Percentiles rank a stretch among this genome's conserved stretches.
These are phyloP conservation scores for Pangasius mekongensis DNA, from an alignment of 2,797 vertebrate genomes.

Conservation along the genomic window DNA sequence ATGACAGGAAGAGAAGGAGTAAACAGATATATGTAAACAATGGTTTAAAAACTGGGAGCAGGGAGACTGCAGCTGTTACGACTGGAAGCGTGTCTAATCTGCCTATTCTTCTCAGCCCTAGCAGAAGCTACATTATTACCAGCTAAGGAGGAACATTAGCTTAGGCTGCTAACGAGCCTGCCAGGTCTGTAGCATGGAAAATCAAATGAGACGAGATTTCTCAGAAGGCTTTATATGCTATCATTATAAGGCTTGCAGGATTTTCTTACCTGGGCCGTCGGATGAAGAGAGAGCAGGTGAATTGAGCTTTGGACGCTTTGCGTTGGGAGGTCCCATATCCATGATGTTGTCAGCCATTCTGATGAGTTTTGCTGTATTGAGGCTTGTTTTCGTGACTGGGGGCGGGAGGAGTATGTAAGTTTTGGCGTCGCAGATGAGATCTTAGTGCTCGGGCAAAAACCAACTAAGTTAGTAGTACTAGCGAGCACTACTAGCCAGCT, in stretches of 20 bases:
- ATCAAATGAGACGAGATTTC: neutral
- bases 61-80: neutral
- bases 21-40: neutral
- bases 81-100: neutral
- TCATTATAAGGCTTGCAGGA: neutral
- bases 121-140: neutral
- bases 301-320: conserved; percentile 94
- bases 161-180: neutral
- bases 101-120: neutral
- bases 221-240: neutral
- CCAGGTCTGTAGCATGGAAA: neutral
- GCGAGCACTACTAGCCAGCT: conserved; percentile 47
- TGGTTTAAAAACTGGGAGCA: neutral
- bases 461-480: neutral
- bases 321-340: conserved; percentile 93
- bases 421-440: neutral
- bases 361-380: neutral
- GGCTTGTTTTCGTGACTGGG: neutral
- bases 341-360: conserved; percentile 90
- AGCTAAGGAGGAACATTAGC: neutral
- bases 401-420: neutral
- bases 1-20: neutral
- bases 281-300: conserved; percentile 91
- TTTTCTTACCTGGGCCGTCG: conserved; percentile 90
- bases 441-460: neutral